These are phyloP conservation scores for Brachypodius melanocephalos DNA, from an alignment of 2,113 vertebrate genomes.

Conservation along the genomic window DNA sequence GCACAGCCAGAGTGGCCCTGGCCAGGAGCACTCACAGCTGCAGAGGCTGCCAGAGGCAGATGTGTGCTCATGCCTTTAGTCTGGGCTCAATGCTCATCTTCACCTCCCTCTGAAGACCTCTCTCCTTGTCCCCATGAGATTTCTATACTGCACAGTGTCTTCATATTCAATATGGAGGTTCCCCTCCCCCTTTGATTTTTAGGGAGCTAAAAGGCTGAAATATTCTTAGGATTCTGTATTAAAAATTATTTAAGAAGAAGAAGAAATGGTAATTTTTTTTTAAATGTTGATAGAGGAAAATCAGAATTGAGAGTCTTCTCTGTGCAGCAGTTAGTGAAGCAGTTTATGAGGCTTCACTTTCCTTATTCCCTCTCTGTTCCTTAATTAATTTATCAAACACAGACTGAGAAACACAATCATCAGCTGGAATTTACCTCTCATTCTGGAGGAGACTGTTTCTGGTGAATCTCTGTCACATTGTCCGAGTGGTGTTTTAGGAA, in stretches of 20 bases:
- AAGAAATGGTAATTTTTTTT: neutral
- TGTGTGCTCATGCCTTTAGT: rapidly evolving
- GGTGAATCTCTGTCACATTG: neutral
- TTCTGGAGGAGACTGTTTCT: neutral
- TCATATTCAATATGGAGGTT: neutral
- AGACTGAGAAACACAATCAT: neutral
- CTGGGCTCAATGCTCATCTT: neutral
- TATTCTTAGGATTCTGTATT: neutral
- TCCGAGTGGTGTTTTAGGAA: neutral
- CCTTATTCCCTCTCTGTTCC: neutral
- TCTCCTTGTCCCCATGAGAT: neutral
- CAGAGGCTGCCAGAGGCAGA: neutral
- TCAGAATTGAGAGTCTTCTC: neutral
- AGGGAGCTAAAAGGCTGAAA: neutral
- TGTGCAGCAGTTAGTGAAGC: neutral
- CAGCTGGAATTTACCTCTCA: neutral
- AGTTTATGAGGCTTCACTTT: neutral
- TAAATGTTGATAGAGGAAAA: neutral
- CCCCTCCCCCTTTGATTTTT: neutral
- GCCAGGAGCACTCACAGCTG: neutral
- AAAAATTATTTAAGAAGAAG: neutral
- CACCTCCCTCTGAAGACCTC: neutral
- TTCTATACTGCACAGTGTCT: neutral
- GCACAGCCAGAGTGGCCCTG: neutral
- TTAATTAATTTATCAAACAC: neutral